Conservation (phyloP, 2,797 vertebrate species). For the Argya squamiceps region DNA sequence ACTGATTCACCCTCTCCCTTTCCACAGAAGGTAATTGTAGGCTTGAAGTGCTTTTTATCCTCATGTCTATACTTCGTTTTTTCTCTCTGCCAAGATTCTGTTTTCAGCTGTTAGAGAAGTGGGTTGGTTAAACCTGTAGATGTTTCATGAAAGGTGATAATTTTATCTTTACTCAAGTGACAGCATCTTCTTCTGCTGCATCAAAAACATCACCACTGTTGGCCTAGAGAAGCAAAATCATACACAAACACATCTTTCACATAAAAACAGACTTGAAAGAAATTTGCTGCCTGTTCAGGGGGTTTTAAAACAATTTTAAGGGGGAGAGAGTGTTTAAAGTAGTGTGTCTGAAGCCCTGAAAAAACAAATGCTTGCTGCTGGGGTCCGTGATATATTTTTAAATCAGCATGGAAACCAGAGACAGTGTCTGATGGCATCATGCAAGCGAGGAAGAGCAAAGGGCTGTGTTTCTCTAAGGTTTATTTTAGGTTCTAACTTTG, state of each 20-base stretch:
- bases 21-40: slow-evolving; percentile 2
- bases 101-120: slow-evolving; percentile 17
- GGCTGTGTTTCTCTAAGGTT: background rate
- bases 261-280: slow-evolving; percentile 32
- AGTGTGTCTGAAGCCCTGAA: background rate
- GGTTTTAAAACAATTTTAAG: background rate
- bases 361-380: background rate
- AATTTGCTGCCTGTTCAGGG: background rate
- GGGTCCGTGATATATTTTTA: background rate
- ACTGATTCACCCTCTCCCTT: background rate
- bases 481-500: background rate
- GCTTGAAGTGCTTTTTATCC: slow-evolving; percentile 31
- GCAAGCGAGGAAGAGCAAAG: background rate
- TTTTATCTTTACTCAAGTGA: slow-evolving; percentile 52
- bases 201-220: slow-evolving; percentile 39
- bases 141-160: slow-evolving; percentile 60
- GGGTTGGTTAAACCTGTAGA: slow-evolving; percentile 30
- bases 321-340: background rate
- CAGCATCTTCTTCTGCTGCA: slow-evolving; percentile 23
- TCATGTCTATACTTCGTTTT: background rate
- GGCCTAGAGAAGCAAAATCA: slow-evolving; percentile 27
- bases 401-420: background rate
- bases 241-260: slow-evolving; percentile 27
- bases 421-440: background rate
- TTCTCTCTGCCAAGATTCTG: slow-evolving; percentile 1